A percentile compares a stretch with the other conserved stretches of the same genome.
These are phyloP conservation scores for Maniola hyperantus DNA, from an alignment of 2,888 invertebrate species.

Conservation along the genomic window DNA sequence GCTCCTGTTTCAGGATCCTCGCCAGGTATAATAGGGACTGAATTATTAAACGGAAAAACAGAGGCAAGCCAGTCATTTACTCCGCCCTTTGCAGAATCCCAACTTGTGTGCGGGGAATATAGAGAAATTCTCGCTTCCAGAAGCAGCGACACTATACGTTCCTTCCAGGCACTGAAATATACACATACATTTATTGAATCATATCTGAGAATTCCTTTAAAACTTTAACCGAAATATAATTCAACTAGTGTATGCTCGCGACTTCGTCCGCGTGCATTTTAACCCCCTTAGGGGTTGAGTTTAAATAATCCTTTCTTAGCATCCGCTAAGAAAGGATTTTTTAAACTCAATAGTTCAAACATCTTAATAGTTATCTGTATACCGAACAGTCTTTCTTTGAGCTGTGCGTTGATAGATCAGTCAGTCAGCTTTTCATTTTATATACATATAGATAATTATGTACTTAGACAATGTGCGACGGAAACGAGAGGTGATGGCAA, in stretches of 20 bases:
- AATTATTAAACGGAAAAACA: constrained; percentile 79
- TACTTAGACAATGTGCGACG: background rate
- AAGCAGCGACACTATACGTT: constrained; percentile 90
- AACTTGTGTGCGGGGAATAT: constrained; percentile 96
- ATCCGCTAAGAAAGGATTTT: no score
- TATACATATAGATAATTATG: no score
- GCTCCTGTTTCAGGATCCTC: constrained; percentile 72
- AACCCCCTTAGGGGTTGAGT: no score
- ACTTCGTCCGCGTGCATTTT: no score
- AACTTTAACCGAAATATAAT: background rate
- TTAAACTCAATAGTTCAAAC: no score
- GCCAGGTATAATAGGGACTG: constrained; percentile 63
- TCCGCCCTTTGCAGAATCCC: constrained; percentile 92
- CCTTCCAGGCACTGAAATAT: constrained; percentile 86
- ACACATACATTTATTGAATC: background rate
- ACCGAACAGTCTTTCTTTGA: no score
- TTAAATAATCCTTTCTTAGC: no score
- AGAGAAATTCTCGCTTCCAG: constrained; percentile 93
- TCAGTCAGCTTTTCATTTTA: no score
- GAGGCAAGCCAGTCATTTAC: constrained; percentile 96
- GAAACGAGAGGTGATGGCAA: no score
- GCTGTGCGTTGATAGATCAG: no score
- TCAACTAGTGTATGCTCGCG: no score
- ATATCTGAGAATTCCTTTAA: background rate
- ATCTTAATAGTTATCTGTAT: no score